phyloP scores from a whole-genome alignment of 2,797 vertebrate genomes.

The Hoplostethus atlanticus region DNA sequence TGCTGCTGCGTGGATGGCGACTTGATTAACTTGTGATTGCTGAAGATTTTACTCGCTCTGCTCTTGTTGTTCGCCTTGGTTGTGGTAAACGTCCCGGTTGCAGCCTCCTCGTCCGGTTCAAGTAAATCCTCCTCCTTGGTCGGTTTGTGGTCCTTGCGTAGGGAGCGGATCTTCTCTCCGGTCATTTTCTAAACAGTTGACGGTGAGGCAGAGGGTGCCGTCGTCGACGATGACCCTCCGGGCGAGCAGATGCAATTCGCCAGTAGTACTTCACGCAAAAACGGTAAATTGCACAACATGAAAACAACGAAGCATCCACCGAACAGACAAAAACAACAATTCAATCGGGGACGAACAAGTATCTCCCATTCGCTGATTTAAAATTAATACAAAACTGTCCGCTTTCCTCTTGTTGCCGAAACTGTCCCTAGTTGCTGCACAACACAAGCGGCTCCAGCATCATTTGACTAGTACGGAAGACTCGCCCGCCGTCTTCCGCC shows the following conservation, averaged over 20 bases:
- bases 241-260: conserved; percentile 70
- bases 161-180: conserved; percentile 96
- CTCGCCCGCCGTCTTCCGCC: conserved; percentile 80
- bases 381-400: conserved; percentile 45
- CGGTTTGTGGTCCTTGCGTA: conserved; percentile 93
- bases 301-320: conserved; percentile 62
- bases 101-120: conserved; percentile 91
- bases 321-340: conserved; percentile 6
- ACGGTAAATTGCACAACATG: conserved; percentile 73
- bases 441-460: conserved; percentile 64
- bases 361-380: conserved; percentile 8
- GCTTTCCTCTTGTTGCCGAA: conserved; percentile 39
- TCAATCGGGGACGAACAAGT: conserved; percentile 2
- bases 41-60: conserved; percentile 88
- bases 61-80: conserved; percentile 81
- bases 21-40: conserved; percentile 87
- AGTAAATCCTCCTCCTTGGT: conserved; percentile 92
- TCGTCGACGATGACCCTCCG: conserved; percentile 77
- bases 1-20: conserved; percentile 78
- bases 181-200: conserved; percentile 87
- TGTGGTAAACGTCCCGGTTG: conserved; percentile 88
- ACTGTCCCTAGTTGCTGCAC: conserved; percentile 56
- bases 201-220: conserved; percentile 70
- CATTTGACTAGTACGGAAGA: conserved; percentile 64
- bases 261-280: conserved; percentile 68